Base-by-base conservation (phyloP, 2,888 invertebrate genomes). In the Eilema depressum region DNA sequence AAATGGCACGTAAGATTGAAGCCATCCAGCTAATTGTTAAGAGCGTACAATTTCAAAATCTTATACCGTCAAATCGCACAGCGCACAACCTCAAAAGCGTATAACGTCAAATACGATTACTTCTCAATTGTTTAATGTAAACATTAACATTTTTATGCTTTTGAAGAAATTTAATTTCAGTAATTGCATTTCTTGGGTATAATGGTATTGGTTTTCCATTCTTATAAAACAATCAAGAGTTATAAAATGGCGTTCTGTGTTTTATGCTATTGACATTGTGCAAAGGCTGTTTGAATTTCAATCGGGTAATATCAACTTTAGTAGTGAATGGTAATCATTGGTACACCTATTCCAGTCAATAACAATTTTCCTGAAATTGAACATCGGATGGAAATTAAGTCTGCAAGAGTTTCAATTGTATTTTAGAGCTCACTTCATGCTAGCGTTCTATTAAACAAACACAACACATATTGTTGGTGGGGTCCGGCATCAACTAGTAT, bases 251-350 rank as follows among this genome's bases (percentile, higher is more conserved):
- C 71, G 71, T 70, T 78, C 72, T 79, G 79, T 74, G 80, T 75
- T 80, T 82, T 83, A 78, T 77, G 75, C 84, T 78, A 84, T 81
- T 81, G 85, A 76, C 83, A 81, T 75, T 76, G 77, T 74, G 79
- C 75, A 80, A 82, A 82, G 80, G 76, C 80, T 83, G 83, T 83
- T 87, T 86, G 84, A 86, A 85, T 86, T 85, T 83, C 83, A 86
- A 86, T 86, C 79, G 82, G 75, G 76, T 78, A 79, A 83, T 84
- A 78, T 75, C 71, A 77, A 75, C 72, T 78, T 79, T 76, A 76
- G 77, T 74, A 74, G 76, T 80, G 80, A 87, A 85, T 83, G 76
- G 76, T 78, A 83, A 81, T 83, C 75, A 69, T 66, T 70, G 63
- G 30, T 25, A 37, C 70, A 70, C 62, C 67, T 63, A 60, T 63